Evolutionary conservation across 2,888 invertebrate species (phyloP), one percentile per base, ranked within the genome.

Genomic region (Lithophane ornitopus): DNA sequence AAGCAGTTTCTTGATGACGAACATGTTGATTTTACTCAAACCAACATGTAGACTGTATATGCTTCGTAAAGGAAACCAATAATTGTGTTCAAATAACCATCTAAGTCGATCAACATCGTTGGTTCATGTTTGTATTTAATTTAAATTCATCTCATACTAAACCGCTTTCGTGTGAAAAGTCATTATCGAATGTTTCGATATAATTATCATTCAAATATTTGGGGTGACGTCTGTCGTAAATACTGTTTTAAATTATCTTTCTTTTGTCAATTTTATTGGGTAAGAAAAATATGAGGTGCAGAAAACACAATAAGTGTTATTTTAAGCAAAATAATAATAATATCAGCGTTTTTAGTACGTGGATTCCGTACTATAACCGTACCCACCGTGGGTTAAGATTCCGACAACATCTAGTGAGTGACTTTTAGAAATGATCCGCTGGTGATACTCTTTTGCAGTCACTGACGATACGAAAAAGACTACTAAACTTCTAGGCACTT

Each of bases 111-210:
- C 79, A 80, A 86, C 85, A 84, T 58, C 28, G 70, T 66, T 28
- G 77, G 78, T 73, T 82, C 76, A 80, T 89, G 87, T 88, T 89
- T 86, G 80, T 79, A 67, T 89, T 89, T 74, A 70, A 88, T 88
- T 88, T 88, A 85, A 89, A 86, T 81, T 59, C 74, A 66, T 73
- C 67, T 68, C 61, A 52, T 54, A 62, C 69, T 76, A 77, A 69
- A 71, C 73, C 61, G 82, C 70, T 80, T 80, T 84, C 70, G 85
- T 61, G 82, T 58, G 56, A 74, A 71, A 78, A 77, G 76, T 87
- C 80, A 78, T 86, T 86, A 76, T 69, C 12, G 58, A 76, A 79
- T 88, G 85, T 88, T 81, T 85, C 70, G 61, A 70, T 75, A 75
- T 62, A 83, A 85, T 84, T 83, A 83, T 74, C 52, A 54, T 41